Conservation (phyloP, 2,888 invertebrate genomes). For the Lasioglossum pauxillum region DNA sequence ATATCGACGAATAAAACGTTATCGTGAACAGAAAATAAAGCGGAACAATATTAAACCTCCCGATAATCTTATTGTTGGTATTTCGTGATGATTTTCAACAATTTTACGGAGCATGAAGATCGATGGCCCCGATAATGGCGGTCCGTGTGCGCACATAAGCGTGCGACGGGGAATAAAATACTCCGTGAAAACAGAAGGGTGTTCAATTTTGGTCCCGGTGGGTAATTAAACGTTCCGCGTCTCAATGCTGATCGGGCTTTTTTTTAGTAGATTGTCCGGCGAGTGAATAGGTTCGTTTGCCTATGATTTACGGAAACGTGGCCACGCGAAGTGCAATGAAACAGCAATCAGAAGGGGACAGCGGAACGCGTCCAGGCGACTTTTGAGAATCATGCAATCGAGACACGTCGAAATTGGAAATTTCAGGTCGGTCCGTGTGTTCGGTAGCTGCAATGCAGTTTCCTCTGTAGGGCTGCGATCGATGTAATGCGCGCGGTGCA, state of each 20-base stretch:
- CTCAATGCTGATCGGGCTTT: background rate
- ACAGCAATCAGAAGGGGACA: conserved; percentile 17
- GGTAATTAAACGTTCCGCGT: background rate
- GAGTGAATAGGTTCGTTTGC: background rate
- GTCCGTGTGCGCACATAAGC: background rate
- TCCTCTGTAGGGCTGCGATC: conserved; percentile 65
- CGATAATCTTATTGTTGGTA: background rate
- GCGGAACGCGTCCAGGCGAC: background rate
- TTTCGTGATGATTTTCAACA: background rate
- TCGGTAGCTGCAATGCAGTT: conserved; percentile 69
- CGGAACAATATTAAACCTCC: background rate
- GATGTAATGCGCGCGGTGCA: conserved; percentile 70
- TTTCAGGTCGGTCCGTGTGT: conserved; percentile 50
- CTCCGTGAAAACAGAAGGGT: background rate
- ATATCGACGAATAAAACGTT: background rate
- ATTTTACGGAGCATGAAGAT: background rate
- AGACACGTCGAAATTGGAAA: conserved; percentile 64
- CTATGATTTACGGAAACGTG: background rate
- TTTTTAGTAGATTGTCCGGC: background rate
- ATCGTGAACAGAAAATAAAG: background rate
- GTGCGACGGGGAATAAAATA: background rate
- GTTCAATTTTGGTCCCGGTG: background rate
- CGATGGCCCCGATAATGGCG: background rate
- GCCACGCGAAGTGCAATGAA: background rate
- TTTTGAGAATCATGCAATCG: conserved; percentile 44